Base-by-base conservation (phyloP, 2,888 invertebrate species). In the Euzophera pinguis region DNA sequence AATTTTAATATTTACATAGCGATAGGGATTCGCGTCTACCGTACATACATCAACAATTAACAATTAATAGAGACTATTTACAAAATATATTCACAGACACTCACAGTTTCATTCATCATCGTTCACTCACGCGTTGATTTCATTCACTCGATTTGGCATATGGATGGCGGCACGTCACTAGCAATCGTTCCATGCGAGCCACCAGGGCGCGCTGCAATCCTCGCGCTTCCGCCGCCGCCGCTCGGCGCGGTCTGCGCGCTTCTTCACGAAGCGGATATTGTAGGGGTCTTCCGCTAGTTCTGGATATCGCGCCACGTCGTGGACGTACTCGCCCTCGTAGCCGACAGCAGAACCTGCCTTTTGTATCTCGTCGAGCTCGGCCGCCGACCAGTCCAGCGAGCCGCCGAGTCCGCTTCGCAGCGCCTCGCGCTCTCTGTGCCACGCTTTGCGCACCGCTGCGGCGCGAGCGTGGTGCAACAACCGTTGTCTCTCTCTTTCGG, bases 201-300 rank as follows among this genome's bases (percentile, higher is more conserved):
- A 90, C 89, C 89, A 89, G 69, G 81, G 85, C 71, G 82, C 79
- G 67, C 67, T 75, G 75, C 86, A 86, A 66, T 71, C 77, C 53
- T 91, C 92, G 81, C 93, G 92, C 93, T 94, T 94, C 90, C 94
- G 93, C 69, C 95, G 92, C 58, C 95, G 91, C 58, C 94, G 93
- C 77, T 94, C 94, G 57, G 93, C 92, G 64, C 93, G 92, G 60
- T 94, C 94, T 29, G 92, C 91, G 68, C 95, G 93, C 83, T 95
- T 95, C 87, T 96, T 97, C 39, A 95, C 92, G 78, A 98, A 97
- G 73, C 95, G 93, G 58, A 99, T 94, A 88, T 98, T 98, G 90
- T 96, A 97, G 6, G 98, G 98, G 90, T 98, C 98, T 86, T 98
- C 98, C 51, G 98, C 97, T 50, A 98, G 91, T 79, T 98, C 97